Conservation (phyloP, 1,140 invertebrate genomes). For the Drosophila kohkoa region DNA sequence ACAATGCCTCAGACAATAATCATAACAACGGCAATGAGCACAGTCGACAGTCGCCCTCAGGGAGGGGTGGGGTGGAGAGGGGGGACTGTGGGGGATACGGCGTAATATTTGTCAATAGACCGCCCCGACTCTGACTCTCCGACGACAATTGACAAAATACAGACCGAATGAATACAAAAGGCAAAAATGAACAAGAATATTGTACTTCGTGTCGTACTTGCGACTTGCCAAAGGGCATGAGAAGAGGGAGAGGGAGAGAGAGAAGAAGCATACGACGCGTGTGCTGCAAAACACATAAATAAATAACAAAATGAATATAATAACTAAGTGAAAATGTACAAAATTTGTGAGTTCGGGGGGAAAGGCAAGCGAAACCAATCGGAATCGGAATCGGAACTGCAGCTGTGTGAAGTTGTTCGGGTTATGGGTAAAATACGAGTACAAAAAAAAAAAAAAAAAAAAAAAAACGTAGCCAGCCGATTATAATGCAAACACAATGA, state of each 20-base stretch:
- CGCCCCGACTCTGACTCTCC: slow-evolving; percentile 19
- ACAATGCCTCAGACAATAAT: slow-evolving; percentile 73
- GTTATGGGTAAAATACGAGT: not conserved
- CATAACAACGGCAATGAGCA: slow-evolving; percentile 66
- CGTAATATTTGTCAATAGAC: slow-evolving; percentile 78
- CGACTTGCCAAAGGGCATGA: slow-evolving; percentile 12
- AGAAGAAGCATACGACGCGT: slow-evolving; percentile 31
- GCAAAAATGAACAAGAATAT: slow-evolving; percentile 15
- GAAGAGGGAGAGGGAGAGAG: not conserved
- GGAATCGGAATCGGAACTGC: slow-evolving; percentile 17
- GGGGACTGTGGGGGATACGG: slow-evolving; percentile 12
- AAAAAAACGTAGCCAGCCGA: no score
- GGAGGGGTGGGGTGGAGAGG: not conserved
- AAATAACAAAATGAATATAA: slow-evolving; percentile 73
- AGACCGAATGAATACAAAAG: slow-evolving; percentile 21
- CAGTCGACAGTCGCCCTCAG: slow-evolving; percentile 7
- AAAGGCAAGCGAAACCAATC: not conserved
- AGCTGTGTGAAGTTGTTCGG: slow-evolving; percentile 26
- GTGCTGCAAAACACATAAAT: slow-evolving; percentile 62
- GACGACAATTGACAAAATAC: slow-evolving; percentile 69
- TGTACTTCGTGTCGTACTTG: not conserved
- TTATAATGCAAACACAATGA: no score
- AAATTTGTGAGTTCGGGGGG: slow-evolving; percentile 2
- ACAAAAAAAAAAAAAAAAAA: not conserved
- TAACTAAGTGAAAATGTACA: slow-evolving; percentile 78